phyloP scores from a whole-genome alignment of 2,888 invertebrate species.

The Hermodice carunculata region DNA sequence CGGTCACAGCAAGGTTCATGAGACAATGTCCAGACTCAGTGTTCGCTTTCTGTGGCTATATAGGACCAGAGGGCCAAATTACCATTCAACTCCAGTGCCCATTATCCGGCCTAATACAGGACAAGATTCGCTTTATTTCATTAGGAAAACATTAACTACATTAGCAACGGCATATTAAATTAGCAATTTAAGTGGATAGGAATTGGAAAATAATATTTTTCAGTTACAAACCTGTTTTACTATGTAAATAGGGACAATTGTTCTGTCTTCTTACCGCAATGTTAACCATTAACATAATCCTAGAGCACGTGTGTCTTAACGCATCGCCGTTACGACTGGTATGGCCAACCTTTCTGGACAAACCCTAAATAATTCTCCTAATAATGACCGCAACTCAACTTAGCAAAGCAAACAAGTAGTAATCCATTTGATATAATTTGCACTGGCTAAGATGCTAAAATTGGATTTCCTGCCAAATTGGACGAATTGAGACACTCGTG shows the following conservation, averaged over 20 bases:
- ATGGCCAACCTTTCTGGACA: too few species aligned
- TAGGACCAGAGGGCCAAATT: too few species aligned
- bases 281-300: too few species aligned
- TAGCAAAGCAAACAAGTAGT: slow-evolving; percentile 15
- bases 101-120: too few species aligned
- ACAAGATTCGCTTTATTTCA: too few species aligned
- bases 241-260: slow-evolving; percentile 20
- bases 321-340: too few species aligned
- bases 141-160: slow-evolving; percentile 10
- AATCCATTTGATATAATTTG: slow-evolving; percentile 27
- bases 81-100: not conserved
- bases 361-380: too few species aligned
- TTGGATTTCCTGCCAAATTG: slow-evolving; percentile 22
- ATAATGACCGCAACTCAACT: not conserved
- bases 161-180: slow-evolving; percentile 11
- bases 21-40: too few species aligned
- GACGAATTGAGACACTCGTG: slow-evolving; percentile 16
- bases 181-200: slow-evolving; percentile 2
- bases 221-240: slow-evolving; percentile 18
- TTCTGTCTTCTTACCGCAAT: too few species aligned
- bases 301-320: too few species aligned
- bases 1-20: too few species aligned
- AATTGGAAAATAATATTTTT: slow-evolving; percentile 18
- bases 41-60: too few species aligned
- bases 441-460: slow-evolving; percentile 7